These are phyloP conservation scores for Sinocyclocheilus anophthalmus DNA, from an alignment of 2,113 vertebrate genomes.

Conservation along the genomic window DNA sequence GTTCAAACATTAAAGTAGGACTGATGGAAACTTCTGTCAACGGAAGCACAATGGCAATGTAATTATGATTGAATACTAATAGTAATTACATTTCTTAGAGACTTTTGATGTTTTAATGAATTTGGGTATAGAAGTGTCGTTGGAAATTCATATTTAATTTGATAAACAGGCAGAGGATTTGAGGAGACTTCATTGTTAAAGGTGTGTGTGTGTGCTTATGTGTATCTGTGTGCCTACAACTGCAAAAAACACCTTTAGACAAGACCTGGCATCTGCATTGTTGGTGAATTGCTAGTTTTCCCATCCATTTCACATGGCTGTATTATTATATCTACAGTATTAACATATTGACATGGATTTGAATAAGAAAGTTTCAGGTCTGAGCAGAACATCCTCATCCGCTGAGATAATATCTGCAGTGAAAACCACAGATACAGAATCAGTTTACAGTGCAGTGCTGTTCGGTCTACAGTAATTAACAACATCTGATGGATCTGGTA, in stretches of 20 bases:
- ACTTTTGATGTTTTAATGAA: slow-evolving; percentile 55
- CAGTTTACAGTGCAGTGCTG: slow-evolving; percentile 2
- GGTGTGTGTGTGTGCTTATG: not conserved
- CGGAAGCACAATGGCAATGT: slow-evolving; percentile 37
- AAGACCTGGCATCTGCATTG: not conserved
- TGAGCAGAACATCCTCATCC: not conserved
- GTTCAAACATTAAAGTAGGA: slow-evolving; percentile 31
- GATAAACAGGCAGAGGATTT: slow-evolving; percentile 14
- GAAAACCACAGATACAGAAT: slow-evolving; percentile 17
- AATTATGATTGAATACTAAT: slow-evolving; percentile 49
- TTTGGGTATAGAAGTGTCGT: slow-evolving; percentile 19
- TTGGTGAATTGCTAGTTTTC: not conserved
- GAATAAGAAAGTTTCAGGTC: slow-evolving; percentile 7
- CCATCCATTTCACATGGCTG: not conserved
- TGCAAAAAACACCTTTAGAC: slow-evolving; percentile 13
- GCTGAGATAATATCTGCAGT: not conserved
- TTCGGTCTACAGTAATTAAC: slow-evolving; percentile 15
- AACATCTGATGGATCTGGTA: slow-evolving; percentile 1
- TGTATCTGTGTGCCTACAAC: not conserved
- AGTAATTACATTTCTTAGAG: slow-evolving; percentile 38
- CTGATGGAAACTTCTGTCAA: slow-evolving; percentile 35
- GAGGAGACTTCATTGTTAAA: not conserved
- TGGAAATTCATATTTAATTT: slow-evolving; percentile 29
- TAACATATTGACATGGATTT: slow-evolving; percentile 26
- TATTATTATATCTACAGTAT: not conserved